A percentile compares a stretch with the other conserved stretches of the same genome.
phyloP scores from a whole-genome alignment of 2,797 vertebrate genomes.

The Alcedo quadribrachys region DNA sequence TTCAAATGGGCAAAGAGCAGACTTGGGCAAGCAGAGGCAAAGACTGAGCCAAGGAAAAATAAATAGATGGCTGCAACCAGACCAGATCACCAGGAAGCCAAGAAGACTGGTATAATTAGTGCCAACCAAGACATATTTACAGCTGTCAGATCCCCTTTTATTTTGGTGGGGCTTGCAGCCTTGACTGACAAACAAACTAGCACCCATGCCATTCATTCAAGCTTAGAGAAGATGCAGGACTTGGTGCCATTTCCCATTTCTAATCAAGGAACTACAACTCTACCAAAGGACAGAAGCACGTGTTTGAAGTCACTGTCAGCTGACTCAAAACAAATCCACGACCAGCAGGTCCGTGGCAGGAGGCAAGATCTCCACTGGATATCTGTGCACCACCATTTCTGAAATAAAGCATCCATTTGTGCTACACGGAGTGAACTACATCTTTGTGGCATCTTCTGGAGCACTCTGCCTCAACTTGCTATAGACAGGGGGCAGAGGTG shows the following conservation, averaged over 20 bases:
- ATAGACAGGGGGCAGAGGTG: background rate
- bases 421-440: background rate
- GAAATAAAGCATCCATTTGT: background rate
- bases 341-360: rapidly evolving
- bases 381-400: background rate
- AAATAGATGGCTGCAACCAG: background rate
- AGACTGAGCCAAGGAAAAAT: background rate
- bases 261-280: background rate
- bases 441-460: background rate
- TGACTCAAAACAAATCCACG: background rate
- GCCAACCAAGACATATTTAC: background rate
- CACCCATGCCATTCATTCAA: background rate
- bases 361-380: background rate
- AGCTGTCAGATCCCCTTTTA: background rate
- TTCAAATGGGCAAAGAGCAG: background rate
- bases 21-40: background rate
- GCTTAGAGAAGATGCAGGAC: background rate
- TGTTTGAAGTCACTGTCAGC: background rate
- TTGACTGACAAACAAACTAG: background rate
- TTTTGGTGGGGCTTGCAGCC: background rate
- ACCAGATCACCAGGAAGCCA: slow-evolving; percentile 21
- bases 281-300: background rate
- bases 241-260: background rate
- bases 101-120: background rate
- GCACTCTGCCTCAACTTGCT: background rate